Base-by-base conservation (phyloP, 1,140 invertebrate species). In the Parasteatoda tepidariorum region DNA sequence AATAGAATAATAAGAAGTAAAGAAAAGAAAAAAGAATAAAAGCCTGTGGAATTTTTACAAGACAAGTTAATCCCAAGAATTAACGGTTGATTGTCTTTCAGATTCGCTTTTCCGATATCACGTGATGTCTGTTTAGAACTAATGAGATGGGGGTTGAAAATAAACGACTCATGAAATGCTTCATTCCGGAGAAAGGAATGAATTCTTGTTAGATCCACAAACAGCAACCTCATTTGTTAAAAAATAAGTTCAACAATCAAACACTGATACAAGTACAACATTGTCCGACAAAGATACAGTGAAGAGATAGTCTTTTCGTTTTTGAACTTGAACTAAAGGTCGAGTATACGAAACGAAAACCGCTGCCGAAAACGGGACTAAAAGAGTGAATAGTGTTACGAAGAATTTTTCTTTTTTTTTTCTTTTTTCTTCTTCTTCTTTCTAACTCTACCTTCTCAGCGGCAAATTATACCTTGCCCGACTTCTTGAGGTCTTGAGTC, bases 311-410 rank as follows among this genome's bases (percentile, higher is more conserved):
- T 55, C 9, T 55, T 48, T 71, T 55, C 68, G 28, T 13, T 33
- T 55, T 22, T 71, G 68, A 71, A 71, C 68, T 55, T 71, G 68
- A 71, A 71, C 68, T 55, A 68, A 55, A 48, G 68, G 68, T 71
- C 68, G 41, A 11, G 66, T n/a, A 68, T 22, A 18, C 31, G 26
- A 64, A 31, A 24, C 18, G 24, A 26, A 64, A 41, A 55, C 68
- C 48, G 26, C 41, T 71, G 48, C 68, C 41, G 68, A 71, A n/a
- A n/a, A 71, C 68, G 68, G 68, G 48, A 55, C n/a, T 22, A 2
- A 6, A 68, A n/a, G 33, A 38, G n/a, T 5, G 15, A 41, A 28
- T 22, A 24, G 41, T 41, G 38, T 24, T 34, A n/a, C 28, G 41
- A 30, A 71, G 57, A 24, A 71, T 24, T 11, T 22, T 48, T 7